Percentiles rank a stretch among this genome's conserved stretches.
Evolutionary conservation across 2,797 vertebrate genomes (phyloP).

Genomic region (Crocidura indochinensis): DNA sequence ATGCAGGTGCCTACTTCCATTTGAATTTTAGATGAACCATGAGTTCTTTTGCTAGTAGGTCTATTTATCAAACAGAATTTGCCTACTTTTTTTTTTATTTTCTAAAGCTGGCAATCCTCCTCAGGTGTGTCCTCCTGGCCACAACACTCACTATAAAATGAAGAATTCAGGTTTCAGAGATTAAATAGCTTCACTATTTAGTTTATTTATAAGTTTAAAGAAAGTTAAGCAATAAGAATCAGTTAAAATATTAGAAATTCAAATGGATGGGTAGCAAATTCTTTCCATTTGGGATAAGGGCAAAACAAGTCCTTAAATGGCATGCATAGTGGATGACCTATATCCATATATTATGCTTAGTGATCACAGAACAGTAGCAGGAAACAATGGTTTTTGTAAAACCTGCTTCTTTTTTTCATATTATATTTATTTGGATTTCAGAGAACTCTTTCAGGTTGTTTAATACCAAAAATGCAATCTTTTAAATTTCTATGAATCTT

Average conservation of each 20-base stretch:
- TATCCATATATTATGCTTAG: not conserved
- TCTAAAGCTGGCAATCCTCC: not conserved
- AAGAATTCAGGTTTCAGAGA: not conserved
- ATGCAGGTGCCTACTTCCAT: not conserved
- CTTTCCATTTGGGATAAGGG: conserved; percentile 6
- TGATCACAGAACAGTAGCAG: not conserved
- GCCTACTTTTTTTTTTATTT: conserved; percentile 54
- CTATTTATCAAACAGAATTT: not conserved
- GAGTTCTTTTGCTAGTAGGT: not conserved
- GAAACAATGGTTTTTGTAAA: not conserved
- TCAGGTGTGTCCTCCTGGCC: not conserved
- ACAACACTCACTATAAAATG: conserved; percentile 18
- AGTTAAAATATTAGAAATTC: conserved; percentile 35
- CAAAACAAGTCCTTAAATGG: conserved; percentile 26
- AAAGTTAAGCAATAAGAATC: conserved; percentile 23
- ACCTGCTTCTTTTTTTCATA: conserved; percentile 49
- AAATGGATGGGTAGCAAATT: conserved; percentile 14
- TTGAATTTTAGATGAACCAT: conserved; percentile 28
- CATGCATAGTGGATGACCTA: not conserved
- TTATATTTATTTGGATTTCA: conserved; percentile 51
- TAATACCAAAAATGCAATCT: conserved; percentile 19
- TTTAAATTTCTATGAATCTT: conserved; percentile 41
- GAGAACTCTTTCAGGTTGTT: conserved; percentile 37
- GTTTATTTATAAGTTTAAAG: conserved; percentile 48
- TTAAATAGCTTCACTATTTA: conserved; percentile 56